phyloP scores from a whole-genome alignment of 1,140 invertebrate genomes.

The Campoletis sonorensis region DNA sequence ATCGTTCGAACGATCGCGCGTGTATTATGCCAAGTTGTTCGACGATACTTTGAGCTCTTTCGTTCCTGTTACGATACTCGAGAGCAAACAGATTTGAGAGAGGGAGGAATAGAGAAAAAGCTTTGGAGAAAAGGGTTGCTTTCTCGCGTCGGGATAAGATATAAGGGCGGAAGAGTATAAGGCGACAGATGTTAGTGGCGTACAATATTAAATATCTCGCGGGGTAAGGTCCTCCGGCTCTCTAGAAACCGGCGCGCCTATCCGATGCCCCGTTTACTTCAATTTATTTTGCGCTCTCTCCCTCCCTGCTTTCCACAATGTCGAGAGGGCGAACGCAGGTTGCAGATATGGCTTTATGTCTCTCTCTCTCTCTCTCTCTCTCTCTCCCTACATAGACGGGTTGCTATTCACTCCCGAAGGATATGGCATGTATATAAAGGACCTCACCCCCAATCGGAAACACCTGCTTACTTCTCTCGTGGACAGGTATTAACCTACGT shows the following conservation, averaged over 20 bases:
- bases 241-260: constrained; percentile 11
- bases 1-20: constrained; percentile 6
- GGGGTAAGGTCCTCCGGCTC: constrained; percentile 31
- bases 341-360: constrained; percentile 30
- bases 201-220: constrained; percentile 71
- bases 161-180: constrained; percentile 46
- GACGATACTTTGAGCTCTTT: constrained; percentile 4
- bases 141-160: not conserved
- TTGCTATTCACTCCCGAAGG: not conserved
- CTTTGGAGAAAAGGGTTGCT: constrained; percentile 56
- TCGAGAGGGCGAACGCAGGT: constrained; percentile 29
- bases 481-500: constrained; percentile 43
- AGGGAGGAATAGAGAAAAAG: constrained; percentile 57
- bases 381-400: no score
- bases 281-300: constrained; percentile 27
- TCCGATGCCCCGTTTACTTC: constrained; percentile 40
- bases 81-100: not conserved
- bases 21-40: constrained; percentile 1
- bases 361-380: no score
- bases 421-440: not conserved
- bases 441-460: constrained; percentile 11
- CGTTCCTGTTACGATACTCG: not conserved
- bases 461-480: constrained; percentile 36
- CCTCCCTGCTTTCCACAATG: constrained; percentile 13
- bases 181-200: constrained; percentile 73